Base-by-base conservation (phyloP, 2,888 invertebrate genomes). In the Eilema depressum region DNA sequence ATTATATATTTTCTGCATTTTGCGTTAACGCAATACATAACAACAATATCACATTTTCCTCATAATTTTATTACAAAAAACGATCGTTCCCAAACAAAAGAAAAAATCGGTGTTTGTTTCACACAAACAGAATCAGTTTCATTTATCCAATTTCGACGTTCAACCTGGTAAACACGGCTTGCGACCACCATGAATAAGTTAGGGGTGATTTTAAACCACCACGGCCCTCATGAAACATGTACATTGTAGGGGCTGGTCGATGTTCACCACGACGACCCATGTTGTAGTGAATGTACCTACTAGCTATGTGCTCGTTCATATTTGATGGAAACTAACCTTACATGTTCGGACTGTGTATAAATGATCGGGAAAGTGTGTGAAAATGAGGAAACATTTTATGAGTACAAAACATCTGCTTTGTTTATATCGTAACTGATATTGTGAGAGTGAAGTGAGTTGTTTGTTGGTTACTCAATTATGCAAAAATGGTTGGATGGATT, bases 171-270 rank as follows among this genome's bases (percentile, higher is more conserved):
- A 73, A 77, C 77, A 53, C 33, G 65, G 17, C 63, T 76, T 67
- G 74, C 72, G 73, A 74, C 75, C 76, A 78, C 75, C 69, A 74
- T 83, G 82, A 85, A 85, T 85, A 85, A 84, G 71, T 85, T 76
- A 85, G 70, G 63, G 71, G 74, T 82, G 77, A 84, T 85, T 85
- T 81, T 77, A 81, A 76, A 76, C 76, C 80, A 66, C 77, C 74
- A 69, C 69, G 53, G 75, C n/a, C 66, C 76, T 79, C 78, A 78
- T 83, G 75, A 79, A 84, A 79, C 73, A 79, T 85, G 74, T 64
- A 64, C 28, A 26, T 28, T 47, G 67, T 74, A 80, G 63, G 71
- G 63, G 68, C 60, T 69, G 67, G 56, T 67, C 67, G 69, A 41
- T 57, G 66, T 59, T 59, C 72, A 56, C 64, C 53, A 61, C 30